Evolutionary conservation across 2,888 invertebrate species (phyloP), one percentile per base, ranked within the genome.

Genomic region (Hyposoter didymator): DNA sequence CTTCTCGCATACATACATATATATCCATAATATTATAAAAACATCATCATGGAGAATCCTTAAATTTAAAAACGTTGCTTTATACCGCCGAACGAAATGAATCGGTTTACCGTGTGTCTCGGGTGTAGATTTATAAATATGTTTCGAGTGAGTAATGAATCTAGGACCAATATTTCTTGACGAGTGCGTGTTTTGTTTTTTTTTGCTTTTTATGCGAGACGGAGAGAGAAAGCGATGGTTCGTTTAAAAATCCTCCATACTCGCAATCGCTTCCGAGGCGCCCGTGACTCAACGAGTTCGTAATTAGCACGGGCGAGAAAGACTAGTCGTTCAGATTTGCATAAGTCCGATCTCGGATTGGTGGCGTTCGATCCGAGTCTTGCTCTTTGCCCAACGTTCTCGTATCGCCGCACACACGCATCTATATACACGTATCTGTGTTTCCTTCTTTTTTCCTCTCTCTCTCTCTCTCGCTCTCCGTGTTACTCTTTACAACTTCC

Each of bases 261-360:
- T 43, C 62, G 72, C 72, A 47, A 62, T 67, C 64, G 72, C 72
- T 66, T 59, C 67, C 70, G 72, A 79, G 72, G 32, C 52, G 84
- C 47, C 80, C 45, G 78, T 80, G 80, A 84, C 78, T 70, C 80
- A 76, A 84, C 87, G 73, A 84, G 85, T 62, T 70, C 70, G 85
- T 85, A 88, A 88, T 88, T 88, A 88, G 84, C 84, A 85, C 80
- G 78, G 73, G 79, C 79, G 79, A 84, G 84, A 83, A 79, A 84
- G 84, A 85, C 62, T 55, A 78, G 76, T 78, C 80, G 78, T 69
- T 66, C 45, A 55, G 28, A 85, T 80, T 81, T 82, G 84, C 78
- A 82, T 83, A 86, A 86, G 49, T 78, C 73, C 66, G 72, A 86
- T 75, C 76, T 72, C 22, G 67, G 35, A 85, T 73, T 69, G 80